A percentile compares a stretch with the other conserved stretches of the same genome.
These are phyloP conservation scores for Oryzaephilus surinamensis DNA, from an alignment of 1,140 invertebrate genomes.

Conservation along the genomic window DNA sequence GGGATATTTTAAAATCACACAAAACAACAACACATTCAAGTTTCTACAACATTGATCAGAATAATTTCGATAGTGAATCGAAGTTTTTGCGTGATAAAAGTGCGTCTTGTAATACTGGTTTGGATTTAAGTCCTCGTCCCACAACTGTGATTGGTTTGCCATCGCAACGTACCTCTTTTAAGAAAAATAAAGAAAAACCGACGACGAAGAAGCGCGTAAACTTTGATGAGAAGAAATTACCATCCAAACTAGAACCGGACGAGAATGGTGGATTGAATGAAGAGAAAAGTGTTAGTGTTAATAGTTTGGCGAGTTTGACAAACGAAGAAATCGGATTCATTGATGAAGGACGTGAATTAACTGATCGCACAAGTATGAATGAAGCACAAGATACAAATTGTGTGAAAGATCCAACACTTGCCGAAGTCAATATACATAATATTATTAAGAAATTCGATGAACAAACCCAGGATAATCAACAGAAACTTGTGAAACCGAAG, in stretches of 20 bases:
- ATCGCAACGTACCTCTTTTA: constrained; percentile 11
- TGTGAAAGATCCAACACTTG: constrained; percentile 21
- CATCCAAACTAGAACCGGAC: constrained; percentile 2
- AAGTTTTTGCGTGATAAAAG: constrained; percentile 49
- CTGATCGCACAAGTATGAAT: constrained; percentile 30
- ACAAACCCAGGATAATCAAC: constrained; percentile 4
- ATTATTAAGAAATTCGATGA: constrained; percentile 35
- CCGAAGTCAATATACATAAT: constrained; percentile 31
- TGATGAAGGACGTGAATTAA: constrained; percentile 33
- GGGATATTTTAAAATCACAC: constrained; percentile 53
- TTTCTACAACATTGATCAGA: constrained; percentile 33
- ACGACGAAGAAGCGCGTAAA: constrained; percentile 30
- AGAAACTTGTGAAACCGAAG: constrained; percentile 19
- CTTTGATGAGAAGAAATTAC: constrained; percentile 28
- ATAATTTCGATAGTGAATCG: constrained; percentile 34
- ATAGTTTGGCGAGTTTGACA: constrained; percentile 28
- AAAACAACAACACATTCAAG: constrained; percentile 39
- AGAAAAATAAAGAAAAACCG: constrained; percentile 17
- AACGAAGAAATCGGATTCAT: constrained; percentile 32
- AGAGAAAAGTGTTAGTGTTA: constrained; percentile 32
- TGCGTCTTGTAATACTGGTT: constrained; percentile 57
- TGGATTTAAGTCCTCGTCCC: constrained; percentile 53
- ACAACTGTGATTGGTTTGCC: constrained; percentile 48
- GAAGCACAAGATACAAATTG: constrained; percentile 12
- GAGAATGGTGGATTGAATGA: constrained; percentile 24